Base-by-base conservation (phyloP, 2,797 vertebrate genomes). In the Apogon hyalosoma region DNA sequence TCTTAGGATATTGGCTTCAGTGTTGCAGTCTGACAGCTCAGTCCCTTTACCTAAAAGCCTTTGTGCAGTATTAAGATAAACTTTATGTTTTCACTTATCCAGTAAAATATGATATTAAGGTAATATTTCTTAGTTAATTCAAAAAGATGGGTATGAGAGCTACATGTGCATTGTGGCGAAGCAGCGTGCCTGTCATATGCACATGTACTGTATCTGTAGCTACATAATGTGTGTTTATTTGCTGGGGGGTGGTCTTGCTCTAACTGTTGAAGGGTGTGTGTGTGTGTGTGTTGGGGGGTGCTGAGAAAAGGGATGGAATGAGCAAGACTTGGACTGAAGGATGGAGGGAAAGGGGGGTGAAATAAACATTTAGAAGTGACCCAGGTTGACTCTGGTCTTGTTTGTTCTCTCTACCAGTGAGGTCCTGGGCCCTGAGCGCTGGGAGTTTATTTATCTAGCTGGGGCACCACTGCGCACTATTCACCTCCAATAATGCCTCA, bases 371-470 rank as follows among this genome's bases (percentile, higher is more conserved):
- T 93, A 90, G 88, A 93, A 91, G 90, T 92, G 93, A 94, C 93
- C 92, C 93, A 94, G 90, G 92, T 91, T 93, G 92, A 94, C 93
- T 94, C 93, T 85, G 83, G 86, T 86, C 92, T 94, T 95, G 93
- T 95, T 95, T 94, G 94, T 94, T 93, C 94, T 95, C 92, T 94
- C 94, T 89, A 92, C 94, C 91, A 89, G 94, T 94, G 94, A 94
- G 94, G 94, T 94, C 94, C 82, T n/a, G 86, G 90, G 86, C 92
- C 90, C 88, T 90, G 88, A 87, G 91, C 92, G 84, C 89, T 87
- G 88, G 78, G 87, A 92, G 93, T 94, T 95, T 95, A 94, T 95
- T 95, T 95, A 93, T 93, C 91, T 95, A 94, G 93, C 92, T 90
- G 92, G 89, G 92, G 91, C 91, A 88, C 93, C 89, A 83, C 71